Base-by-base conservation (phyloP, 1,140 invertebrate genomes). In the Dinothrombium tinctorium region DNA sequence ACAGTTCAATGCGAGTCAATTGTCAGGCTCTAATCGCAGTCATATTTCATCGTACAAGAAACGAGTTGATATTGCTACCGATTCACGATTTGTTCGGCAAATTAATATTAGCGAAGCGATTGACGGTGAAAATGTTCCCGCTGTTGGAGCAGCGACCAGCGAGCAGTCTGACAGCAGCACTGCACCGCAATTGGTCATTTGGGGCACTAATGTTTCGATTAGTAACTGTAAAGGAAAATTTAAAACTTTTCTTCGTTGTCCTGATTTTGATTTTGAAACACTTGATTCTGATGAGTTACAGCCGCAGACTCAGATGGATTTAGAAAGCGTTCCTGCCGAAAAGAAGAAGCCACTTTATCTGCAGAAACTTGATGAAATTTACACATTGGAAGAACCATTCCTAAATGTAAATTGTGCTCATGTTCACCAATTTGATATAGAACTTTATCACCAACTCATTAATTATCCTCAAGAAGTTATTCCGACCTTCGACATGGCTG, bases 401-500 rank as follows among this genome's bases (percentile, higher is more conserved):
- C 58, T 99, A 26, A 90, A 94, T 62, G 64, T 99, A 0, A 95
- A 98, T 56, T 87, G 86, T 57, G 63, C 68, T 14, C 94, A 99
- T 60, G 58, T 99, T 2, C 69, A 77, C 51, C 63, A 69, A n/a
- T 96, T 82, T 60, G 79, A 95, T 58, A 54, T 67, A 2, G 71
- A 76, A 45, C 62, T 99, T 3, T 96, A 94, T 57, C 65, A 73
- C 5, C 87, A 96, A 57, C 63, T 99, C 35, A 65, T 98, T 11
- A 73, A 69, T 51, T 99, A 99, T 62, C 94, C 94, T 0, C 86
- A 96, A 63, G 94, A 99, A 69, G 78, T 83, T 0, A 92, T 99
- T 46, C 89, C 90, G 0, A 80, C 79, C 4, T 79, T 99, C 56
- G 94, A 99, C 58, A 86, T 90, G 69, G 86, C 83, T 3, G 72